Percentiles rank a stretch among this genome's conserved stretches.
Evolutionary conservation across 2,888 invertebrate genomes (phyloP).

Genomic region (Brenthis daphne): DNA sequence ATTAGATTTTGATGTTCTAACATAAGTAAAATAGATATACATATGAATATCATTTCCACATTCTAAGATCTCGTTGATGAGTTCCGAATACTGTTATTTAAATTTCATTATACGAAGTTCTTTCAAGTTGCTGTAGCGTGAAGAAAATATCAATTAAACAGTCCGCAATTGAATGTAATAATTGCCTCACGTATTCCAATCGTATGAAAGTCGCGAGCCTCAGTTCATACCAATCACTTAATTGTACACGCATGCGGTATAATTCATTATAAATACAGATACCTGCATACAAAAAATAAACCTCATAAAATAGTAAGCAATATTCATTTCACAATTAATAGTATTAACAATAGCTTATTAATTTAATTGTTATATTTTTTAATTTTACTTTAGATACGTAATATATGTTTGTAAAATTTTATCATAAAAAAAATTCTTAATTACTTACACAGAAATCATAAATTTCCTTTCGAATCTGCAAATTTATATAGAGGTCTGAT

Average conservation of each 20-base stretch:
- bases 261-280: conserved; percentile 40
- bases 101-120: conserved; percentile 26
- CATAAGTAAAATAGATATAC: no score
- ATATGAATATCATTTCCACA: no score
- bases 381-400: no score
- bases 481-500: conserved; percentile 14
- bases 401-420: neutral
- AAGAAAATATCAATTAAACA: conserved; percentile 37
- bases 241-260: conserved; percentile 41
- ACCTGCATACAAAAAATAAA: conserved; percentile 18
- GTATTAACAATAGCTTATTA: neutral
- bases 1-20: no score
- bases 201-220: conserved; percentile 43
- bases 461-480: no score
- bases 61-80: neutral
- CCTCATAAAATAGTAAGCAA: conserved; percentile 5
- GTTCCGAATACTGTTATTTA: conserved; percentile 23
- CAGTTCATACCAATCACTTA: conserved; percentile 42
- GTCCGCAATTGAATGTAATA: conserved; percentile 40
- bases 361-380: no score
- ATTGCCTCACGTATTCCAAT: conserved; percentile 41
- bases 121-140: conserved; percentile 34
- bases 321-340: neutral
- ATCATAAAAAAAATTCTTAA: neutral
- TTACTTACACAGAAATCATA: no score